Evolutionary conservation across 2,797 vertebrate genomes (phyloP), one percentile per base, ranked within the genome.

Genomic region (Myripristis murdjan): DNA sequence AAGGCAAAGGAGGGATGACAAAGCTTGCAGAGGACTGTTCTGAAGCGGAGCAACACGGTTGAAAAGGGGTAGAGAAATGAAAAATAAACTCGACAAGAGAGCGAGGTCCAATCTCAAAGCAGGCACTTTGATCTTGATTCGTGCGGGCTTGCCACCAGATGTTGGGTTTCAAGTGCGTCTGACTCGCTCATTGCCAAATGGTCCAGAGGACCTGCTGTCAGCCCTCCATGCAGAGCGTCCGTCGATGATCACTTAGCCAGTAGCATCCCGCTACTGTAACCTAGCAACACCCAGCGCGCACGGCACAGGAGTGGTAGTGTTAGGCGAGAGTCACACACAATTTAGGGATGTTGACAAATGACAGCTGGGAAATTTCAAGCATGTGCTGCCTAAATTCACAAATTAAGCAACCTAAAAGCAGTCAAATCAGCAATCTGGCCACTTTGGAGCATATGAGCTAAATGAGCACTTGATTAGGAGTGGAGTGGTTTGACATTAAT

Each of bases 261-360:
- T 88, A 91, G 81, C 86, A 90, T 88, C 81, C 73, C 81, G 80
- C 65, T 54, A 71, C 70, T 15, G 93, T 95, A 93, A 88, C 94
- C 93, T 93, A 94, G 90, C 92, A 90, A 82, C 85, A 85, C 83
- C 79, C 44, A n/a, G 76, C 81, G 81, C 49, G 56, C 75, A 79
- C 57, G 78, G 90, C 84, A 85, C 83, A 85, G 82, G 75, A 58
- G 75, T 9, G 48, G 64, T 70, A 76, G 79, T 85, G 64, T 87
- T 89, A 84, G 82, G 81, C 67, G 77, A 60, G 55, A 82, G 77
- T 83, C 77, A 6, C 33, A 67, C 83, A 61, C 79, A 85, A 84
- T 85, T 84, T 74, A 6, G 15, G 48, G 70, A 81, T 80, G 83
- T 84, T 88, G 85, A 84, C 80, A 88, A 86, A 90, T 81, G 80